Percentiles rank a stretch among this genome's conserved stretches.
These are phyloP conservation scores for Nebria brevicollis DNA, from an alignment of 2,888 invertebrate genomes.

Conservation along the genomic window DNA sequence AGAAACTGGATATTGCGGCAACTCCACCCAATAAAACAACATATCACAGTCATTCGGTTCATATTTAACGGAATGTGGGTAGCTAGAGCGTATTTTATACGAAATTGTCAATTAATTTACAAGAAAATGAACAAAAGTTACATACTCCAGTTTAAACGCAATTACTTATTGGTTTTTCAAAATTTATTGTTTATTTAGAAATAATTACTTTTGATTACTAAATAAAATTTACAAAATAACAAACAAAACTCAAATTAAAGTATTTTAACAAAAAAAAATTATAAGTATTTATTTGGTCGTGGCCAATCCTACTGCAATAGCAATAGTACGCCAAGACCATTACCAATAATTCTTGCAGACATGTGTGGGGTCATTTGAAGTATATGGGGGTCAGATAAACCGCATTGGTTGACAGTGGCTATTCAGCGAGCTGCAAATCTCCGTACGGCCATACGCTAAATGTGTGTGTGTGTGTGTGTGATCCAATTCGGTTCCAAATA, in stretches of 20 bases:
- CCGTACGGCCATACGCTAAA: not conserved
- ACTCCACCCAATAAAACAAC: not conserved
- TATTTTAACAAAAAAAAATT: too few species aligned
- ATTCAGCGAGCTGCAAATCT: conserved; percentile 41
- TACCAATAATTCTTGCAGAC: conserved; percentile 16
- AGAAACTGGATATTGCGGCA: not conserved
- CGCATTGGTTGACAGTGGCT: conserved; percentile 37
- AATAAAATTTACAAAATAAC: too few species aligned
- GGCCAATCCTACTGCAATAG: not conserved
- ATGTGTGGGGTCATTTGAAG: not conserved
- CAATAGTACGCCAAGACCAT: conserved; percentile 24
- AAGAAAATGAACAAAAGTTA: not conserved
- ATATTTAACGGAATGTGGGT: not conserved
- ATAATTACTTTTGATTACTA: too few species aligned
- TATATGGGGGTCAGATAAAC: conserved; percentile 26
- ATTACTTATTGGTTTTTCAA: too few species aligned
- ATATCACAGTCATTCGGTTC: not conserved
- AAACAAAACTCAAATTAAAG: too few species aligned
- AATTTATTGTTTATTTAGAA: too few species aligned
- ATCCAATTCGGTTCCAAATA: conserved; percentile 44
- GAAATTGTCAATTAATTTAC: not conserved
- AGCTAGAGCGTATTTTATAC: not conserved
- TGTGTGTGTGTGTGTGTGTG: conserved; percentile 5
- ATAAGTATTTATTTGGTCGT: too few species aligned
- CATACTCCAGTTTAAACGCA: not conserved